These are phyloP conservation scores for Acrobasis consociella DNA, from an alignment of 2,888 invertebrate species.

Conservation along the genomic window DNA sequence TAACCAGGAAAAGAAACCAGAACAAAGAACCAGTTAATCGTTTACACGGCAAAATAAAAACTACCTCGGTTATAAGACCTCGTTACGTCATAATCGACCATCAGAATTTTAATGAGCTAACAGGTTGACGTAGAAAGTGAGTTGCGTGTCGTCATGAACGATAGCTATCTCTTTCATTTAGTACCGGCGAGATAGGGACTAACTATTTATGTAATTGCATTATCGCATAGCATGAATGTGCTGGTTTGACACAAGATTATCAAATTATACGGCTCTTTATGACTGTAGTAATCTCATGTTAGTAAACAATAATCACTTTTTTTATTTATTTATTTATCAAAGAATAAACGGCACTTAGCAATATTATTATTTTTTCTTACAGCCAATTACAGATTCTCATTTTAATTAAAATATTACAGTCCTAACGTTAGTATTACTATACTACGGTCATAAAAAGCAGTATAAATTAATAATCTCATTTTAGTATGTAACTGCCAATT, in stretches of 20 bases:
- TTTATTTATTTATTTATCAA: no score
- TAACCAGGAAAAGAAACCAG: conserved; percentile 6
- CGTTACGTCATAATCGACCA: conserved; percentile 35
- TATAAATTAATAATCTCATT: background rate
- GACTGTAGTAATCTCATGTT: background rate
- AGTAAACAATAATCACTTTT: no score
- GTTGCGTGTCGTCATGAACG: conserved; percentile 25
- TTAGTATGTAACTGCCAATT: background rate
- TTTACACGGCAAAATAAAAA: background rate
- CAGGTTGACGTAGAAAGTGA: conserved; percentile 37
- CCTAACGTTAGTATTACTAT: no score
- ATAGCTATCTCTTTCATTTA: conserved; percentile 4
- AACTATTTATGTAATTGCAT: background rate
- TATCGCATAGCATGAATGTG: conserved; percentile 9
- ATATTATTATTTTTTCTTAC: no score
- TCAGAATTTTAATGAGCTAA: conserved; percentile 33
- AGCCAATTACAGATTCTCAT: no score
- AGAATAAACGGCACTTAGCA: no score
- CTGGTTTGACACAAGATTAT: conserved; percentile 1
- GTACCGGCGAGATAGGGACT: background rate
- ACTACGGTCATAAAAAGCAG: no score
- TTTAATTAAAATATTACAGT: no score
- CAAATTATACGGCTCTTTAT: background rate
- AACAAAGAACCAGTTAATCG: conserved; percentile 3
- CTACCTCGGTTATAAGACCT: conserved; percentile 31